Conservation (phyloP, 2,888 invertebrate species). For the Empis stercorea region DNA sequence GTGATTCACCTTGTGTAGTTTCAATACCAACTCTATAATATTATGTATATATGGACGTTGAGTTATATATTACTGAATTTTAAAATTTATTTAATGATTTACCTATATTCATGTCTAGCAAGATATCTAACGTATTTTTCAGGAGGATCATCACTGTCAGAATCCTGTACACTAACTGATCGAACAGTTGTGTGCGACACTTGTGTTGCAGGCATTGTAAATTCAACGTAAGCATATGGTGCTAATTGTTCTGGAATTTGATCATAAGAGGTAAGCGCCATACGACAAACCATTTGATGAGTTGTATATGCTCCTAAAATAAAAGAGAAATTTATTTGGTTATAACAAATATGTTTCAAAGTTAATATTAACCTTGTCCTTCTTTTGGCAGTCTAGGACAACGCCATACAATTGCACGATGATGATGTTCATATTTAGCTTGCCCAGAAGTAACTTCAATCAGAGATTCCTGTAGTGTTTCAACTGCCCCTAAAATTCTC, state of each 20-base stretch:
- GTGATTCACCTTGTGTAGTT: constrained; percentile 62
- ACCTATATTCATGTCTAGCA: constrained; percentile 91
- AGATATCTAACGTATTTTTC: constrained; percentile 97
- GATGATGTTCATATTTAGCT: constrained; percentile 98
- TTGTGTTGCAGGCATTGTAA: constrained; percentile 97
- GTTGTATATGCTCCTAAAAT: constrained; percentile 91
- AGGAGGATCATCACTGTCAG: constrained; percentile 78
- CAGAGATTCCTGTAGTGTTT: constrained; percentile 76
- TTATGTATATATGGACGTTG: neutral
- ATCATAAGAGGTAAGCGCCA: constrained; percentile 94
- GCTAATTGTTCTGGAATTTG: constrained; percentile 90
- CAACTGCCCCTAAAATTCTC: constrained; percentile 80
- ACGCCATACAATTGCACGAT: constrained; percentile 94
- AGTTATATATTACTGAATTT: no score
- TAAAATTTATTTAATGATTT: constrained; percentile 6
- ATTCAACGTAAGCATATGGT: constrained; percentile 82
- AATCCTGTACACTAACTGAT: constrained; percentile 79
- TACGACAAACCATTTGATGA: constrained; percentile 85
- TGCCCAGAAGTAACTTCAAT: constrained; percentile 94
- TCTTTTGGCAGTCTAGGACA: constrained; percentile 96
- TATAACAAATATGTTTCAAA: neutral
- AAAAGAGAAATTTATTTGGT: neutral
- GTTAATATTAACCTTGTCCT: constrained; percentile 70
- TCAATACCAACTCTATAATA: constrained; percentile 70
- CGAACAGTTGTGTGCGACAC: constrained; percentile 90